These are phyloP conservation scores for Paraplagusia blochii DNA, from an alignment of 2,113 vertebrate genomes.

Conservation along the genomic window DNA sequence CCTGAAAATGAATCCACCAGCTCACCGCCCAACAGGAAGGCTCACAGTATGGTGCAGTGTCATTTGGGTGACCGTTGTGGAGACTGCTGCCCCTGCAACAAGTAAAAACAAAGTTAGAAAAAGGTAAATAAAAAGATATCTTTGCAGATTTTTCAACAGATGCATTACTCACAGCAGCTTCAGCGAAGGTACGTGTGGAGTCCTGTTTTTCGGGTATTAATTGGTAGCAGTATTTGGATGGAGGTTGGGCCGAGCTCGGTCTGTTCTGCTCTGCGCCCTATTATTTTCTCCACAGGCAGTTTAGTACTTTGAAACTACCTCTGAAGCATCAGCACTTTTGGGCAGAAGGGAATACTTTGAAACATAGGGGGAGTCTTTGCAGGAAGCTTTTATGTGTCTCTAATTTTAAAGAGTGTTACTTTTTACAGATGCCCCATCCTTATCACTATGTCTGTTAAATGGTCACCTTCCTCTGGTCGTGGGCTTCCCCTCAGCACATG, in stretches of 20 bases:
- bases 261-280: conserved; percentile 49
- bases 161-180: conserved; percentile 11
- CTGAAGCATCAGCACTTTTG: conserved; percentile 60
- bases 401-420: conserved; percentile 27
- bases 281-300: conserved; percentile 61
- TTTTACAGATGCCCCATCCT: conserved; percentile 23
- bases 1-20: too few relatives aligned
- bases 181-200: conserved; percentile 20
- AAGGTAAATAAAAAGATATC: background rate
- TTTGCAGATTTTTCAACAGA: background rate
- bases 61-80: too few relatives aligned
- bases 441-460: conserved; percentile 12
- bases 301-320: conserved; percentile 52
- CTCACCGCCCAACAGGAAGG: too few relatives aligned
- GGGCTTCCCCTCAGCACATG: background rate
- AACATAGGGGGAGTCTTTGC: conserved; percentile 11
- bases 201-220: conserved; percentile 44
- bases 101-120: too few relatives aligned
- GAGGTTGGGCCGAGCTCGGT: conserved; percentile 29
- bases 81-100: too few relatives aligned
- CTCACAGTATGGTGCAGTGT: too few relatives aligned
- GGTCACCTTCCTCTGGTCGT: background rate
- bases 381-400: conserved; percentile 31
- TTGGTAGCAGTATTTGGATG: conserved; percentile 47
- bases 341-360: conserved; percentile 42